Evolutionary conservation across 2,797 vertebrate genomes (phyloP).

Genomic region (Gallinago solitaria): DNA sequence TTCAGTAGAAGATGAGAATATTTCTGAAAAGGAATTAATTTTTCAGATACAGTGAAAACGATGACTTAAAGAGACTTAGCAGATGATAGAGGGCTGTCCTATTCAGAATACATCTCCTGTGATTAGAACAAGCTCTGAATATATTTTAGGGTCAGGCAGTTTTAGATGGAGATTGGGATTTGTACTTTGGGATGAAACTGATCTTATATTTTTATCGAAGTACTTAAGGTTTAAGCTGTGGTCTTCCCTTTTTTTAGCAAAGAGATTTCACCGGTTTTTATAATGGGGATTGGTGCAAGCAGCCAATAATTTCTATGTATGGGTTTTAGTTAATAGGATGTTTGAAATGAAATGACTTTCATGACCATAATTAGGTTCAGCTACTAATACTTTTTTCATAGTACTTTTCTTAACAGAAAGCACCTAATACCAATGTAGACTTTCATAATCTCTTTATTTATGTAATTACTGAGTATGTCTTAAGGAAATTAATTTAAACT

Average conservation of each 20-base stretch:
- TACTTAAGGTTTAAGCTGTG: slow-evolving; percentile 74
- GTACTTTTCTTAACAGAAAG: slow-evolving; percentile 5
- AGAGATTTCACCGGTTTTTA: slow-evolving; percentile 69
- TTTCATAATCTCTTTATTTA: not conserved
- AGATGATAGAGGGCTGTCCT: slow-evolving; percentile 67
- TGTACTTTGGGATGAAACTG: slow-evolving; percentile 73
- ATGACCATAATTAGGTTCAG: slow-evolving; percentile 47
- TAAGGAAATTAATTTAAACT: slow-evolving; percentile 16
- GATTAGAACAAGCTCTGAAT: slow-evolving; percentile 77
- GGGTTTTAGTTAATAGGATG: slow-evolving; percentile 75
- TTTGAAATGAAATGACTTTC: slow-evolving; percentile 66
- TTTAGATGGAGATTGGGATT: slow-evolving; percentile 75
- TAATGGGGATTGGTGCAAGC: slow-evolving; percentile 58
- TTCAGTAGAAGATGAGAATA: slow-evolving; percentile 79
- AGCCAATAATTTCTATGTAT: slow-evolving; percentile 63
- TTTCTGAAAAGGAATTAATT: slow-evolving; percentile 85
- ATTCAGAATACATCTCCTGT: slow-evolving; percentile 71
- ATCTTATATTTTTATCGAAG: slow-evolving; percentile 79
- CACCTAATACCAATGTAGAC: not conserved
- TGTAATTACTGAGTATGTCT: not conserved
- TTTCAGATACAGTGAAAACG: slow-evolving; percentile 79
- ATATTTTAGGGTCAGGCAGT: slow-evolving; percentile 73
- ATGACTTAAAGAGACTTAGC: slow-evolving; percentile 77
- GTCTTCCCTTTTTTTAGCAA: slow-evolving; percentile 63
- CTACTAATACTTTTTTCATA: slow-evolving; percentile 12